Evolutionary conservation across 1,140 invertebrate genomes (phyloP).

Genomic region (Rhizoglyphus robini): DNA sequence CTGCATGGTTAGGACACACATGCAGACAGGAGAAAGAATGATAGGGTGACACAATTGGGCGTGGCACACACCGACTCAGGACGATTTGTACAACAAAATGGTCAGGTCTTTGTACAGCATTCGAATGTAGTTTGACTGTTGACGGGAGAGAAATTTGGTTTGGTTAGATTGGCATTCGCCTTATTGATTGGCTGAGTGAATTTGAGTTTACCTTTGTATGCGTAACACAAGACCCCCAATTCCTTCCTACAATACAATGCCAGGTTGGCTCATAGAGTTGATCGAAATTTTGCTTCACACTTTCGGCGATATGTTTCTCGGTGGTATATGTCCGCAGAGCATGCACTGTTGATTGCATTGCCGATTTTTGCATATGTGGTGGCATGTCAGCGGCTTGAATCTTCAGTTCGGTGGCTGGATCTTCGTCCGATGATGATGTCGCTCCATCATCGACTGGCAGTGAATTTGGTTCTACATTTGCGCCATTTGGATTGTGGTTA

Average conservation of each 20-base stretch:
- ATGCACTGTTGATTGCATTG: constrained; percentile 26
- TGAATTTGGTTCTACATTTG: neutral
- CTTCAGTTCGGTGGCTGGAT: constrained; percentile 22
- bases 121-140: constrained; percentile 27
- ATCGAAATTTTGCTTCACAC: constrained; percentile 30
- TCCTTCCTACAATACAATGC: constrained; percentile 30
- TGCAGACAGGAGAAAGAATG: too few species aligned
- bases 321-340: constrained; percentile 27
- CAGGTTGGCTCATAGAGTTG: constrained; percentile 28
- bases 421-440: constrained; percentile 7
- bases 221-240: constrained; percentile 30
- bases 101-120: constrained; percentile 28
- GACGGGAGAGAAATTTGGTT: neutral
- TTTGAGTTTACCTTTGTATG: constrained; percentile 24
- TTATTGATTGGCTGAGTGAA: neutral
- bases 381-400: constrained; percentile 30
- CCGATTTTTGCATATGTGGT: constrained; percentile 27
- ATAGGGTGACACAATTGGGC: too few species aligned
- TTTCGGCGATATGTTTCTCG: constrained; percentile 30
- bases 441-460: neutral
- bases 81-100: constrained; percentile 28
- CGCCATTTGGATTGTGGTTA: neutral
- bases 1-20: too few species aligned
- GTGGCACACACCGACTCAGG: too few species aligned
- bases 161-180: neutral